phyloP scores from a whole-genome alignment of 2,888 invertebrate species.

The Mactromeris polynyma region DNA sequence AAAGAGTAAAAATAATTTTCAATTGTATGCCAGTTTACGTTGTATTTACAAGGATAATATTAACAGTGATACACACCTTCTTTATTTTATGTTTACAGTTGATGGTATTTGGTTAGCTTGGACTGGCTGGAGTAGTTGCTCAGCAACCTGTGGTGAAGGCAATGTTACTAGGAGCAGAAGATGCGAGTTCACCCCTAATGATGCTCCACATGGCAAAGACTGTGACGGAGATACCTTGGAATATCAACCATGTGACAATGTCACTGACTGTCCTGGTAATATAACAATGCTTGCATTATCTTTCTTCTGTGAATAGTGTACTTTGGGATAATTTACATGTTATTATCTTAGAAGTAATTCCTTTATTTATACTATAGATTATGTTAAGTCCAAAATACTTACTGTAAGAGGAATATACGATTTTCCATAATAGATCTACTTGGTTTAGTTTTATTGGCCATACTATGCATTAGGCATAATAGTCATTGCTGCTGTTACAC shows the following conservation, averaged over 20 bases:
- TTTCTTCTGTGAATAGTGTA: not conserved
- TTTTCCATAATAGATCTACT: too few relatives aligned
- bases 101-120: constrained; percentile 58
- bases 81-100: constrained; percentile 25
- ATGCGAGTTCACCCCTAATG: constrained; percentile 32
- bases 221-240: constrained; percentile 31
- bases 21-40: too few relatives aligned
- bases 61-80: not conserved
- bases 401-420: too few relatives aligned
- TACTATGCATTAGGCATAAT: too few relatives aligned
- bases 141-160: constrained; percentile 53
- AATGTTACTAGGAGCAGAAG: constrained; percentile 26
- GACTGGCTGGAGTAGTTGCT: constrained; percentile 48
- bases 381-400: too few relatives aligned
- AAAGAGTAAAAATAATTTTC: too few relatives aligned
- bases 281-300: not conserved
- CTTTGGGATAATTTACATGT: too few relatives aligned
- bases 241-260: constrained; percentile 39
- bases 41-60: too few relatives aligned
- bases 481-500: too few relatives aligned
- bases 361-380: too few relatives aligned
- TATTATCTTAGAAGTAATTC: too few relatives aligned
- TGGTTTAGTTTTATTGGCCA: too few relatives aligned
- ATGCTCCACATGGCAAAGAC: constrained; percentile 53
- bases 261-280: constrained; percentile 49